Evolutionary conservation across 2,888 invertebrate genomes (phyloP).

Genomic region (Mechanitis messenoides): DNA sequence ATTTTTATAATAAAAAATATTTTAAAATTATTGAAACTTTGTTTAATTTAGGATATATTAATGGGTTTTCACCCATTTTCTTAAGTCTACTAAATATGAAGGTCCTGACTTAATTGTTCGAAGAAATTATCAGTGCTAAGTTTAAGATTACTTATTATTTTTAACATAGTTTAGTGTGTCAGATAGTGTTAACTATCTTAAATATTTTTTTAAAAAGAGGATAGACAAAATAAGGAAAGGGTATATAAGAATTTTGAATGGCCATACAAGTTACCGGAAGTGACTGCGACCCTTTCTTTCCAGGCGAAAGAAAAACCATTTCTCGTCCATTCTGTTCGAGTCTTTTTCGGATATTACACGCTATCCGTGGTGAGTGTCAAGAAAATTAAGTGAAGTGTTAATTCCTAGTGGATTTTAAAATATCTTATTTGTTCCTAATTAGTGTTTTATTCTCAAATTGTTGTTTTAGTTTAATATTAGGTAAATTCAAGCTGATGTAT

Average conservation of each 20-base stretch:
- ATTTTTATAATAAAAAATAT: no score
- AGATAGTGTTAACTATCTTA: no score
- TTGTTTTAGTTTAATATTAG: constrained; percentile 13
- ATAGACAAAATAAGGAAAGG: constrained; percentile 10
- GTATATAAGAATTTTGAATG: constrained; percentile 24
- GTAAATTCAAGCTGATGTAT: constrained; percentile 12
- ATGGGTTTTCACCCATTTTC: no score
- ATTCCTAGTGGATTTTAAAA: constrained; percentile 38
- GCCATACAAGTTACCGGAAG: constrained; percentile 56
- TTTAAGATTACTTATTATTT: no score
- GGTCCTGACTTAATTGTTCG: no score
- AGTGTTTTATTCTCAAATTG: constrained; percentile 7
- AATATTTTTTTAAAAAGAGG: background rate
- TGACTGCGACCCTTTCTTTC: constrained; percentile 59
- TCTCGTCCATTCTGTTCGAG: constrained; percentile 83
- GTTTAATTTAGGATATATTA: no score
- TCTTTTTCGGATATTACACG: constrained; percentile 80
- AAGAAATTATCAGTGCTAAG: no score
- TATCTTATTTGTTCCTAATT: constrained; percentile 26
- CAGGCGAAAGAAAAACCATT: constrained; percentile 67
- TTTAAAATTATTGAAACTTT: no score
- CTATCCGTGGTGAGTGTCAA: constrained; percentile 75
- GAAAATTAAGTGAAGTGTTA: constrained; percentile 65
- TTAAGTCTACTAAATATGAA: no score
- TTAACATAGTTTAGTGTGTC: no score